Evolutionary conservation across 2,113 vertebrate genomes (phyloP), one percentile per base, ranked within the genome.

Genomic region (Hippotragus niger): DNA sequence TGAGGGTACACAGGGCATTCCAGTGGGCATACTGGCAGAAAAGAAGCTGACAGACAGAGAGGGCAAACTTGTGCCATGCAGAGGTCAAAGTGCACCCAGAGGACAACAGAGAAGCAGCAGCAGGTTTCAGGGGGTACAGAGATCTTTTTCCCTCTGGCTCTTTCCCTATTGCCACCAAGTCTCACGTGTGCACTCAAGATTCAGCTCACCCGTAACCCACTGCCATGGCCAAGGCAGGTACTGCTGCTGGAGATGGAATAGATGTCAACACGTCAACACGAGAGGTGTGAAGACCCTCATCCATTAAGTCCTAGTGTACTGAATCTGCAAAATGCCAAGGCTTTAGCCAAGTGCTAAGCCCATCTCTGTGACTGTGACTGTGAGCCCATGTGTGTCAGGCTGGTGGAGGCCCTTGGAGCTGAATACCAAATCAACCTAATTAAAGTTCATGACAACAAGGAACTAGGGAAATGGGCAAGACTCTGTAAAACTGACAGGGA

Each of bases 261-360:
- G 71, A 36, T 1, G 2, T 6, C 16, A 60, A 55, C 0, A 1
- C 19, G 33, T 29, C 74, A 57, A 81, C 23, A 21, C 0, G 31
- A 57, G 62, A 90, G 52, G 50, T 7, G 55, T 94, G 80, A 45
- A 82, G 45, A 52, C 29, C 58, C 64, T 78, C 27, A 19, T 3
- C 33, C 55, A 83, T 2, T 3, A 81, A 40, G 57, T 31, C 64
- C 76, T 71, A 33, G 19, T 33, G 50, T 0, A 8, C 80, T 71
- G 64, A 43, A 27, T 43, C 62, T 17, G 2, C 8, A 78, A 85
- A 53, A 76, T 45, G 53, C 40, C 43, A 36, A 88, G n/a, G 76
- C 52, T 52, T n/a, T 6, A 64, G 86, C 27, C 17, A n/a, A 82
- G 83, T 5, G 6, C 25, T 21, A 50, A 83, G 23, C 62, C 33